Evolutionary conservation across 2,113 vertebrate species (phyloP).

Genomic region (Madoqua kirkii): DNA sequence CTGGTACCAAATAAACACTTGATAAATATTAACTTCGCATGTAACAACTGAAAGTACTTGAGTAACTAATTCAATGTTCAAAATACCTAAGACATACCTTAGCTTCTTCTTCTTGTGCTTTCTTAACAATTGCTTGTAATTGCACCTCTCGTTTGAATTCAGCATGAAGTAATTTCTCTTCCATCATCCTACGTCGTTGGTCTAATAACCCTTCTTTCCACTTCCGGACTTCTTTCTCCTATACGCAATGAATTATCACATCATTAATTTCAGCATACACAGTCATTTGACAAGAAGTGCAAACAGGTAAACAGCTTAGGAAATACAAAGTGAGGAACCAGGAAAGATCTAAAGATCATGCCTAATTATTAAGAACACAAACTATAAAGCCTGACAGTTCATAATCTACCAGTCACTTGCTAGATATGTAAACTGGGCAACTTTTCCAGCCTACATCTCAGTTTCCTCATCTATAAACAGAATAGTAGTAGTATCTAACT

Average conservation of each 20-base stretch:
- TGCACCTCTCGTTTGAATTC: slow-evolving; percentile 97
- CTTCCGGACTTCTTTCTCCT: slow-evolving; percentile 98
- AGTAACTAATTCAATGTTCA: background rate
- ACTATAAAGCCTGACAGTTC: background rate
- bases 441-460: background rate
- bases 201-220: slow-evolving; percentile 98
- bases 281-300: background rate
- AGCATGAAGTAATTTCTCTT: slow-evolving; percentile 95
- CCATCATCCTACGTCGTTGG: slow-evolving; percentile 97
- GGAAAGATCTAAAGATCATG: background rate
- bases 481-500: background rate
- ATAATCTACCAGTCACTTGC: background rate
- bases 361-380: background rate
- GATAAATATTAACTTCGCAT: background rate
- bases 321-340: background rate
- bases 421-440: background rate
- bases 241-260: background rate
- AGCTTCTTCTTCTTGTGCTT: slow-evolving; percentile 98
- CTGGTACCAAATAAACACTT: background rate
- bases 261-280: background rate
- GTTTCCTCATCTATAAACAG: background rate
- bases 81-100: slow-evolving; percentile 82
- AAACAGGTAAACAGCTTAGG: background rate
- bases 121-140: slow-evolving; percentile 98
- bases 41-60: background rate